Evolutionary conservation across 2,113 vertebrate species (phyloP), one percentile per base, ranked within the genome.

Genomic region (Syngnathus floridae): DNA sequence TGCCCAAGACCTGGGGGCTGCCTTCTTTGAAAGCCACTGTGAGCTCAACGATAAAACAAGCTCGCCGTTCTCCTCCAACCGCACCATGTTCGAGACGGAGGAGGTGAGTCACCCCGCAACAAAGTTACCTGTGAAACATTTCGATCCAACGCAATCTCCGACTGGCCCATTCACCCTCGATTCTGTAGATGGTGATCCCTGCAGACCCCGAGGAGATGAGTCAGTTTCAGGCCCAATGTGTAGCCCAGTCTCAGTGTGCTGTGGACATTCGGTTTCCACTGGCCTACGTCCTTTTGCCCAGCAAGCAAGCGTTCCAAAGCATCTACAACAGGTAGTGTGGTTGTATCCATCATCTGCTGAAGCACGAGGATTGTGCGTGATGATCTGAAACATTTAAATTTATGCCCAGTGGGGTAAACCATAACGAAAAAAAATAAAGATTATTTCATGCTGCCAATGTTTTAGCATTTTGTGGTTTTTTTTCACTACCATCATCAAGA

Each of bases 31-130:
- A 82, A 95, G 91, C 65, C 93, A 93, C 1, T 96, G 94, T 43
- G 93, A 94, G 76, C 80, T 96, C 51, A 87, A 75, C 37, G 89
- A 93, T 63, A 92, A 93, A 0, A 90, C 89, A 75, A 93, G 93
- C 64, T 95, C 94, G 0, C 94, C 95, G 0, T 96, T 96, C 84
- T 95, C 94, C 49, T 95, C 95, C 74, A 95, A 93, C 82, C 91
- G 94, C 77, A 95, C 94, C 66, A 96, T 96, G 95, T 96, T 93
- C 41, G 95, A 95, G 83, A 94, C 93, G 0, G 95, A 96, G 63
- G 95, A 96, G 92, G 95, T 95, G 51, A 4, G 72, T 1, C 37
- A 40, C 7, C 6, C 17, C 1, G 21, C 2, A 9, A 14, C 12
- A 19, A 26, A 54, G 17, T 52, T 2, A 41, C 1, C 31, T 4